Evolutionary conservation across 1,140 invertebrate species (phyloP), one percentile per base, ranked within the genome.

Genomic region (Parapsyche elsis): DNA sequence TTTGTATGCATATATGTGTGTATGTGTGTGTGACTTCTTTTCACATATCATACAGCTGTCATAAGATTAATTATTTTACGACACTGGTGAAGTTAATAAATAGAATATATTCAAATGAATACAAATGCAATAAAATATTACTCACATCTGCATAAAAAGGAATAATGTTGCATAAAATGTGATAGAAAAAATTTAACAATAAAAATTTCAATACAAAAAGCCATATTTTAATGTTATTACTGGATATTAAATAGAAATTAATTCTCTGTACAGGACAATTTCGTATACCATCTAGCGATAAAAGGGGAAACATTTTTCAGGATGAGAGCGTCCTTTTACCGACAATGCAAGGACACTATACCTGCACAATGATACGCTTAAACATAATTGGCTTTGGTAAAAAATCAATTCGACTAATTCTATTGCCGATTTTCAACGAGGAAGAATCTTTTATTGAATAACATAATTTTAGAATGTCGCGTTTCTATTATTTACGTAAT

Each of bases 281-380:
- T 0, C 5, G 21, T 23, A 19, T 38, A 77, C 57, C 75, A 77
- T 77, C 75, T 77, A 77, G 53, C 57, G 75, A 45, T 16, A 10
- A 24, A 30, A 53, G n/a, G 26, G 53, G 12, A 64, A 77, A 77
- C 26, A n/a, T 77, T 64, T 77, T 44, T 64, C 24, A 77, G 75
- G 75, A 77, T 59, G 30, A 75, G 26, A 73, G 24, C 45, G 71
- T 77, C 75, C 75, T 59, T 61, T 30, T 38, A 21, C 57, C 14
- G 53, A 23, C 23, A 30, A 49, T 10, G 49, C 74, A 77, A 59
- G 75, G 75, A 77, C 44, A 57, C 57, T 26, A 44, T 24, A 67
- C 23, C 23, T 10, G 19, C 24, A 9, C 24, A 67, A 67, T 67
- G 23, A 30, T 10, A 10, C 23, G 24, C 64, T 26, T 67, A 24